Evolutionary conservation across 2,797 vertebrate genomes (phyloP), one percentile per base, ranked within the genome.

Genomic region (Hapalemur alaotrensis): DNA sequence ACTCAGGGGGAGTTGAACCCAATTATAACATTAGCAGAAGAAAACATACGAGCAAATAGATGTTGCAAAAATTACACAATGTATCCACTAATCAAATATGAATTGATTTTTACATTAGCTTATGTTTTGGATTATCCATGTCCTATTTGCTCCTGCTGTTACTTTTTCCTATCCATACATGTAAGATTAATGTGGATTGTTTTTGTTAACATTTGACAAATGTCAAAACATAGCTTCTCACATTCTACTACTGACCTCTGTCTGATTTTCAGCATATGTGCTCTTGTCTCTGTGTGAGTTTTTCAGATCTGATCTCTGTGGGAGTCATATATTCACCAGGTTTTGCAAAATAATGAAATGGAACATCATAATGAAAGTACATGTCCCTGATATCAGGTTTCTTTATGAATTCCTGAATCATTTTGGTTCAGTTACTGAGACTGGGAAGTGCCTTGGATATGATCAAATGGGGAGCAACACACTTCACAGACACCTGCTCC

Each of bases 271-370:
- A 95, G 73, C 78, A 43, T 48, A 11, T 28, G 8, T 28, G 0
- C 80, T 72, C 57, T 80, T 78, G 89, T 87, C 92, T 95, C 67
- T 23, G 43, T 41, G 67, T 43, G 72, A 59, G 14, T 4, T 80
- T 81, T 72, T 89, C 93, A 87, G 52, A 87, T 80, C 20, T 43
- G 52, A 38, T 54, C 93, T 96, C 85, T 46, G 61, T 76, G 89
- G 83, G 89, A 91, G 28, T 94, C 86, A 94, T 13, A 32, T 2
- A 87, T 54, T 94, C 96, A 73, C 94, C 43, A 73, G 57, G 63
- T 48, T 95, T 96, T 80, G 17, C n/a, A 89, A 91, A 93, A 83
- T 93, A 87, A 97, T 79, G 82, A 96, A 84, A 89, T 76, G 30
- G 83, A 93, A 72, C 9, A 20, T 5, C 0, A 1, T 85, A 75